Percentiles rank a stretch among this genome's conserved stretches.
phyloP scores from a whole-genome alignment of 2,797 vertebrate genomes.

The Amazona finschi region DNA sequence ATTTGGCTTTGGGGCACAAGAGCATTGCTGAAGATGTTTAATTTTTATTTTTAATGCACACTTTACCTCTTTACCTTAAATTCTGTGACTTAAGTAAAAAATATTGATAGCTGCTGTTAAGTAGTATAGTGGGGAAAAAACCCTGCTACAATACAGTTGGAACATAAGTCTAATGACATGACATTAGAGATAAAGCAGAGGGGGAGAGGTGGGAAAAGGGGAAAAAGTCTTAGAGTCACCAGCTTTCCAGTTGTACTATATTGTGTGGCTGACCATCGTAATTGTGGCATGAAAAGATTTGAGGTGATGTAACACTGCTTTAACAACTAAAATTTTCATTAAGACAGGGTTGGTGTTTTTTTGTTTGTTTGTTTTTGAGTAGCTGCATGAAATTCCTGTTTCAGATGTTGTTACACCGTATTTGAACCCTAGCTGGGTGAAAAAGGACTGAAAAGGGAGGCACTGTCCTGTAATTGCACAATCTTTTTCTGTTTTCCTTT shows the following conservation, averaged over 20 bases:
- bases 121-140: not conserved
- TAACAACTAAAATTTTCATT: not conserved
- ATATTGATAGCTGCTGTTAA: not conserved
- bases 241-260: not conserved
- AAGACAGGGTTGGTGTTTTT: not conserved
- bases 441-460: not conserved
- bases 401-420: not conserved
- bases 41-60: not conserved
- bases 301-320: not conserved
- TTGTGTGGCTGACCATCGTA: not conserved
- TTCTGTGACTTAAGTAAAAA: not conserved
- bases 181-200: not conserved
- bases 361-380: not conserved
- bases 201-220: not conserved
- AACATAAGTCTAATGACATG: not conserved
- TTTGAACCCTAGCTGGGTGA: not conserved
- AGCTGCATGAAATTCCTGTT: not conserved
- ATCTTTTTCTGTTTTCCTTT: not conserved
- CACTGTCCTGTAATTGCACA: not conserved
- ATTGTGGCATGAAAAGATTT: not conserved
- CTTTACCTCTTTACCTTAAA: not conserved
- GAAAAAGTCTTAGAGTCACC: not conserved
- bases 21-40: not conserved
- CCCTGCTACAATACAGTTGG: not conserved
- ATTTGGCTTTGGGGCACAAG: not conserved